Base-by-base conservation (phyloP, 2,113 vertebrate genomes). In the Brachyhypopomus occidentalis region DNA sequence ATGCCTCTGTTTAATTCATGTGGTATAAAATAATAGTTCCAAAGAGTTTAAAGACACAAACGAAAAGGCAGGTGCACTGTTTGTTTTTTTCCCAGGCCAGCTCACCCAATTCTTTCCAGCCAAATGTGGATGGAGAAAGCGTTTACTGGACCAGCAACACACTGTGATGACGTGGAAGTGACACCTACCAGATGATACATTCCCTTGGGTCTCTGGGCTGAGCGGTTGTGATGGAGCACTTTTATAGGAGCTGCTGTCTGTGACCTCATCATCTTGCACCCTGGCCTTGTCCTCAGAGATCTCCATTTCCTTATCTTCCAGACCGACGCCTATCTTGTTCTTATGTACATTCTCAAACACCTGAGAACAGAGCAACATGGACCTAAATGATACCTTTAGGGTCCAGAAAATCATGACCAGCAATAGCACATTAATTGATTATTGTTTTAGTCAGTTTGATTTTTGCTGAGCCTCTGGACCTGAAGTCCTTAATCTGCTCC, bases 241-340 rank as follows among this genome's bases (percentile, higher is more conserved):
- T 75, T 79, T 82, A 78, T 82, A 76, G 16, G 80, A 82, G 45
- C 76, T 75, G 63, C 76, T 72, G 19, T 79, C 83, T 27, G 75
- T 84, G 12, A 63, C 23, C 25, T 81, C 79, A 4, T 64, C 59
- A 62, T 79, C 30, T 12, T 73, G 59, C 8, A 6, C 25, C 6
- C 72, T 7, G 22, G 38, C 14, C 38, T 62, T 77, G 0, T 23
- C 9, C 11, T 63, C 58, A 38, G 19, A 80, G 19, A 67, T 38
- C 0, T 74, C 59, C 4, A 72, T 66, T 72, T 55, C 56, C 19
- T 3, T 25, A 36, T 60, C 71, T 25, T 64, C 23, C 55, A 60
- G 17, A 71, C 12, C 36, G 56, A 16, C 14, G 16, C 34, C 34
- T 4, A 2, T 48, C n/a, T 48, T 41, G 30, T 60, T 5, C 45